phyloP scores from a whole-genome alignment of 2,888 invertebrate species.

The Baronia brevicornis region DNA sequence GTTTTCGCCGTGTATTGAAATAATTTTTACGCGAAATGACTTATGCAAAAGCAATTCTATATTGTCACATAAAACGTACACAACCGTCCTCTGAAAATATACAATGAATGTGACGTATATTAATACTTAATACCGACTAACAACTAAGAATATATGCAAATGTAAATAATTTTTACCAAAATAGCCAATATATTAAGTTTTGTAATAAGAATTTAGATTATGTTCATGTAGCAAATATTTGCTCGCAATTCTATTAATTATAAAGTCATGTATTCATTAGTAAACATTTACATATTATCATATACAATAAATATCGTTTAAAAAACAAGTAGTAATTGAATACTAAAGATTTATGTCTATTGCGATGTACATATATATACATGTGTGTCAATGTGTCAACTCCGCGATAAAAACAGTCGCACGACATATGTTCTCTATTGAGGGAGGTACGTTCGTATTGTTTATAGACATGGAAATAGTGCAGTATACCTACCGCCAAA shows the following conservation, averaged over 20 bases:
- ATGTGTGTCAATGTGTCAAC: too few species aligned
- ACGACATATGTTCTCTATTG: too few species aligned
- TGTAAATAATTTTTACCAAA: conserved; percentile 40
- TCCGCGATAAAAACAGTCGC: too few species aligned
- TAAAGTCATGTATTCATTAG: too few species aligned
- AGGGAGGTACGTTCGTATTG: too few species aligned
- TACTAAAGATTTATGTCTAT: too few species aligned
- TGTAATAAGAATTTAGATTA: conserved; percentile 10
- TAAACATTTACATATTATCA: too few species aligned
- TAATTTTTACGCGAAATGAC: conserved; percentile 24
- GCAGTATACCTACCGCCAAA: too few species aligned
- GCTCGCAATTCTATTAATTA: neutral
- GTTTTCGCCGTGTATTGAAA: conserved; percentile 3
- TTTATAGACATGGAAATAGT: too few species aligned
- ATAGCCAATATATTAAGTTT: conserved; percentile 36
- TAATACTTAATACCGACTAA: conserved; percentile 21
- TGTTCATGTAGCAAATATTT: conserved; percentile 1
- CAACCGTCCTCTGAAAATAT: conserved; percentile 44
- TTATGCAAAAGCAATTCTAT: conserved; percentile 48
- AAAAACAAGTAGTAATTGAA: too few species aligned
- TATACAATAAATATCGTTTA: too few species aligned
- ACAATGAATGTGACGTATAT: conserved; percentile 25
- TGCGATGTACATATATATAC: too few species aligned
- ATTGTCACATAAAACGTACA: conserved; percentile 44
- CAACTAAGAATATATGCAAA: conserved; percentile 32